phyloP scores from a whole-genome alignment of 2,113 vertebrate species.

The Arvicanthis niloticus region DNA sequence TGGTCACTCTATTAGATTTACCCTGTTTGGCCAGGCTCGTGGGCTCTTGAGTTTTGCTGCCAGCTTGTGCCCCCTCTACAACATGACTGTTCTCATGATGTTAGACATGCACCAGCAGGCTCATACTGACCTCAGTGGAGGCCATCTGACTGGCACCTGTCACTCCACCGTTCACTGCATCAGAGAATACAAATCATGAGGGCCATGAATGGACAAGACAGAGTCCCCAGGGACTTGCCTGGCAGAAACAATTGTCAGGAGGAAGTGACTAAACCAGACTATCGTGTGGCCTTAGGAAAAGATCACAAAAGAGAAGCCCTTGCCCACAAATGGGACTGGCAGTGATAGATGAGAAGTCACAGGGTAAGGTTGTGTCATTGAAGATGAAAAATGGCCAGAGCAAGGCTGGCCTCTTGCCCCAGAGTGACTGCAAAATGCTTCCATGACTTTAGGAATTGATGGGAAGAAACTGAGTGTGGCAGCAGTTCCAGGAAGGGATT shows the following conservation, averaged over 20 bases:
- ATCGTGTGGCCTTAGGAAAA: background rate
- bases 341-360: constrained; percentile 64
- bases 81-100: background rate
- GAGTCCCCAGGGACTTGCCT: background rate
- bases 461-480: constrained; percentile 54
- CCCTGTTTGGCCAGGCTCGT: background rate
- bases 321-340: background rate
- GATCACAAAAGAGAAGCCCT: constrained; percentile 20
- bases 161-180: background rate
- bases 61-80: background rate
- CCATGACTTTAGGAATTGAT: constrained; percentile 40
- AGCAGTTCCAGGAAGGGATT: background rate
- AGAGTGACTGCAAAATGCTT: constrained; percentile 16
- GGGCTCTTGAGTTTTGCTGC: background rate
- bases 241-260: constrained; percentile 30
- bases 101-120: constrained; percentile 78
- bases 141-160: background rate
- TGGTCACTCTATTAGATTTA: background rate
- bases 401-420: constrained; percentile 58
- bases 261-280: constrained; percentile 25
- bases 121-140: constrained; percentile 89
- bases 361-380: constrained; percentile 30
- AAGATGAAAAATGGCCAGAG: constrained; percentile 65
- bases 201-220: constrained; percentile 51
- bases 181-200: constrained; percentile 2